phyloP scores from a whole-genome alignment of 2,888 invertebrate species.

The Andrena hattorfiana region DNA sequence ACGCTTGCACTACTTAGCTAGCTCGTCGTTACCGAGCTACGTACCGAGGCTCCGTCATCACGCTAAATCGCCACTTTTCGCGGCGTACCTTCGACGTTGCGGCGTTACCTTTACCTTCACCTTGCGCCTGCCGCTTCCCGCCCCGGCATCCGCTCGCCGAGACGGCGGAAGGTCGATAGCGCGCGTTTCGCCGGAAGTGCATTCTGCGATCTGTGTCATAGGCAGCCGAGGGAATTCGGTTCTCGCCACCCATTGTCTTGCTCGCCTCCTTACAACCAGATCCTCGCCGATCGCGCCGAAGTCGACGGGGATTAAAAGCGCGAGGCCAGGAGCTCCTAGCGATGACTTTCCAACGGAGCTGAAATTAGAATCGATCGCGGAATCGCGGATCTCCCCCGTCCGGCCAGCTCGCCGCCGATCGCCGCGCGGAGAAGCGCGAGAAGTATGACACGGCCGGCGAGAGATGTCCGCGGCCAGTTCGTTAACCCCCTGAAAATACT shows the following conservation, averaged over 20 bases:
- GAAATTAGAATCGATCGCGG: slow-evolving; percentile 66
- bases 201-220: slow-evolving; percentile 54
- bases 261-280: neutral
- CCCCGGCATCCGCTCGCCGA: slow-evolving; percentile 41
- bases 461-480: slow-evolving; percentile 76
- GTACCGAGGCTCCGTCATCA: slow-evolving; percentile 49
- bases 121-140: slow-evolving; percentile 67
- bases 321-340: slow-evolving; percentile 2
- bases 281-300: neutral
- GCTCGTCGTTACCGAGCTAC: slow-evolving; percentile 67
- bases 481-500: slow-evolving; percentile 84
- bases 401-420: slow-evolving; percentile 56
- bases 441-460: slow-evolving; percentile 73
- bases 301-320: slow-evolving; percentile 29
- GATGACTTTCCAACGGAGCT: slow-evolving; percentile 63
- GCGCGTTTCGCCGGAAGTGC: slow-evolving; percentile 49
- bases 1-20: slow-evolving; percentile 85
- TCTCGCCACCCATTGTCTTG: neutral
- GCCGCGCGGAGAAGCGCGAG: slow-evolving; percentile 48
- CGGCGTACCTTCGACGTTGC: slow-evolving; percentile 50
- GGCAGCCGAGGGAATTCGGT: slow-evolving; percentile 6
- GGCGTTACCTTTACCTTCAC: slow-evolving; percentile 76
- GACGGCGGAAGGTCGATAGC: slow-evolving; percentile 48
- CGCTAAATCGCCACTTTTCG: slow-evolving; percentile 71
- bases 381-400: slow-evolving; percentile 58